phyloP scores from a whole-genome alignment of 2,888 invertebrate genomes.

The Yponomeuta cagnagella region DNA sequence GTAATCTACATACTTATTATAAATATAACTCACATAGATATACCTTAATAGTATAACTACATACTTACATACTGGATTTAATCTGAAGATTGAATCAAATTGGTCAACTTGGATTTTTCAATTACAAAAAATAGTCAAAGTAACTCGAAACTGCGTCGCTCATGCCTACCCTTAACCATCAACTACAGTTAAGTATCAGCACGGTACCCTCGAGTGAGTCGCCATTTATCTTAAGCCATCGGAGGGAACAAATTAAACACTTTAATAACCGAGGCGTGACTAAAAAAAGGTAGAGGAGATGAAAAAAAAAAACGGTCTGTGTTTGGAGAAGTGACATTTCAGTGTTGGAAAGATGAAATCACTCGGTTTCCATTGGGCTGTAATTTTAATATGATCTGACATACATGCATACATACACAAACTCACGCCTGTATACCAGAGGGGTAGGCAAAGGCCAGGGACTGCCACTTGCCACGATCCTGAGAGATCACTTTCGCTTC shows the following conservation, averaged over 20 bases:
- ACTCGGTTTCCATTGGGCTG: neutral
- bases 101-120: too few relatives aligned
- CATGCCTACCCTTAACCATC: neutral
- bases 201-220: neutral
- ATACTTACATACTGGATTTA: neutral
- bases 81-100: too few relatives aligned
- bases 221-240: slow-evolving; percentile 54
- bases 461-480: too few relatives aligned
- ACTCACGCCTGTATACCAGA: too few relatives aligned
- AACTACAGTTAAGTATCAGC: neutral
- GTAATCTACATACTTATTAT: too few relatives aligned
- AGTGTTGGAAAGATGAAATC: neutral
- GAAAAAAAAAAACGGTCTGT: slow-evolving; percentile 17
- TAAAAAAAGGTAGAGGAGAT: slow-evolving; percentile 41
- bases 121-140: too few relatives aligned
- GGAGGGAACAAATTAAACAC: slow-evolving; percentile 70
- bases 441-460: too few relatives aligned
- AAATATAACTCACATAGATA: too few relatives aligned
- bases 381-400: neutral
- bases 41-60: too few relatives aligned
- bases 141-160: too few relatives aligned
- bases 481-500: too few relatives aligned
- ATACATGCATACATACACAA: neutral
- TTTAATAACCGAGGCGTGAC: slow-evolving; percentile 71
- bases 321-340: slow-evolving; percentile 11